phyloP scores from a whole-genome alignment of 2,113 vertebrate genomes.

The Corvus moneduloides region DNA sequence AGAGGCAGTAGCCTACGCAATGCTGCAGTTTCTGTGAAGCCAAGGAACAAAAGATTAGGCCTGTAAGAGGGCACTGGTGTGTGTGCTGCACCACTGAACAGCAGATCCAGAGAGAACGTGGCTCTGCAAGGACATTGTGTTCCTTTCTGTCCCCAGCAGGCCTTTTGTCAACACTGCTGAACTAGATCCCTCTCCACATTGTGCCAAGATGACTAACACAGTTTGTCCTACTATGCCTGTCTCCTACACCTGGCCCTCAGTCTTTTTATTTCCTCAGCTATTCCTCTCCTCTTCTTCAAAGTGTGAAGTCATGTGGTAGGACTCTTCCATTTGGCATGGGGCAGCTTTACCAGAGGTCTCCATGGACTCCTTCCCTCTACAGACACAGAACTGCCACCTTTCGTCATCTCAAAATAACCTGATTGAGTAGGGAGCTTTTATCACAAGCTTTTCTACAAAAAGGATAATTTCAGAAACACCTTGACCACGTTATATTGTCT shows the following conservation, averaged over 20 bases:
- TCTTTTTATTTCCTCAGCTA: not conserved
- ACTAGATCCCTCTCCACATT: not conserved
- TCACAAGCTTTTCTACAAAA: not conserved
- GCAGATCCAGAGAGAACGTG: not conserved
- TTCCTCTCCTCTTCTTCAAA: not conserved
- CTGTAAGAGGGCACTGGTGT: not conserved
- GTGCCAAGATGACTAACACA: not conserved
- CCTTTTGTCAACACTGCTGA: not conserved
- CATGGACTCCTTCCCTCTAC: not conserved
- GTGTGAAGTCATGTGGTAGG: not conserved
- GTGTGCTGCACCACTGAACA: not conserved
- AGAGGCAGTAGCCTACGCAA: not conserved
- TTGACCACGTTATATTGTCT: not conserved
- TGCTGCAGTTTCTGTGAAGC: not conserved
- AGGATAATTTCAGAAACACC: not conserved
- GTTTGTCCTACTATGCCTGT: accelerated
- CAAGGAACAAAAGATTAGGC: not conserved
- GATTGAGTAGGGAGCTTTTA: not conserved
- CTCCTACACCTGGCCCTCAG: not conserved
- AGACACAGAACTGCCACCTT: not conserved
- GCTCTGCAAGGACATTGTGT: not conserved
- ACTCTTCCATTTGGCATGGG: not conserved
- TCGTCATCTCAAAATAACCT: not conserved
- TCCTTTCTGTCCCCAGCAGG: not conserved
- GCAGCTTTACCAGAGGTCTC: not conserved